Evolutionary conservation across 2,888 invertebrate species (phyloP).

Genomic region (Bhutanitis thaidina): DNA sequence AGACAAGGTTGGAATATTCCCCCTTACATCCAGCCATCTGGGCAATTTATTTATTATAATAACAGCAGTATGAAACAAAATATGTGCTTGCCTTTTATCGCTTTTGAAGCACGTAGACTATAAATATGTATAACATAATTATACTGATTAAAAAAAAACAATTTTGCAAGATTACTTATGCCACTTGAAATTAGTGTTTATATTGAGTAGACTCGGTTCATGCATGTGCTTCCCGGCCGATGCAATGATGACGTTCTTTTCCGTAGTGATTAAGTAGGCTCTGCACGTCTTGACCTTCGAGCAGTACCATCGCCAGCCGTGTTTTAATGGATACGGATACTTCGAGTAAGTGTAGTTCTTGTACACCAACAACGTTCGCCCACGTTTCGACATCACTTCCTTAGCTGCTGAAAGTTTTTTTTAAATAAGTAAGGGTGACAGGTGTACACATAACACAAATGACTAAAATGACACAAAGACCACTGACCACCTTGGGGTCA

Average conservation of each 20-base stretch:
- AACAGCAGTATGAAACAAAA: no score
- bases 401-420: slow-evolving; percentile 23
- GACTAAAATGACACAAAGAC: no score
- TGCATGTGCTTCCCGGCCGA: slow-evolving; percentile 44
- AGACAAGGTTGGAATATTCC: no score
- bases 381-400: slow-evolving; percentile 44
- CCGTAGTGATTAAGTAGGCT: slow-evolving; percentile 47
- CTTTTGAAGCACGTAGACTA: no score
- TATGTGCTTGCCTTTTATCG: no score
- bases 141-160: not conserved
- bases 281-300: slow-evolving; percentile 55
- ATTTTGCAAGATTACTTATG: not conserved
- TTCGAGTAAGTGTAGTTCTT: slow-evolving; percentile 53
- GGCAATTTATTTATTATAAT: no score
- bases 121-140: no score
- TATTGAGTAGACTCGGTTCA: slow-evolving; percentile 21
- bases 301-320: slow-evolving; percentile 62
- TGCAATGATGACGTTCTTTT: slow-evolving; percentile 37
- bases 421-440: no score
- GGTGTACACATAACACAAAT: no score
- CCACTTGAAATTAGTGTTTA: not conserved
- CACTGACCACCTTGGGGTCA: no score
- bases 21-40: no score
- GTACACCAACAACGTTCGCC: slow-evolving; percentile 48
- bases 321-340: slow-evolving; percentile 46